Evolutionary conservation across 1,140 invertebrate genomes (phyloP), one percentile per base, ranked within the genome.

Genomic region (Paralvinella palmiformis): DNA sequence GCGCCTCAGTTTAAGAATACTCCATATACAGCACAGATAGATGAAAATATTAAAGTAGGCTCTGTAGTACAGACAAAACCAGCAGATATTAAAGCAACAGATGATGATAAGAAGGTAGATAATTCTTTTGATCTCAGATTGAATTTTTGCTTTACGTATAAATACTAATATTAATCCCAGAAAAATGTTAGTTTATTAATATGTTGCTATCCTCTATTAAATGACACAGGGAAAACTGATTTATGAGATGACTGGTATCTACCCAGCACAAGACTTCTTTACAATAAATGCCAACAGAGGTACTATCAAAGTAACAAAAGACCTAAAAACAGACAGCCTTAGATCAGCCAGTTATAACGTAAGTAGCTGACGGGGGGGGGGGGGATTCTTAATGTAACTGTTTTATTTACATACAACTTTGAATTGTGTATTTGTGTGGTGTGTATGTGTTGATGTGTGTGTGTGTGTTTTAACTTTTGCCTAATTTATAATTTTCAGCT

Each of bases 261-360:
- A 31, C 22, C 64, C 64, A 13, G 59, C 57, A 3, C 57, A 29
- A 22, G 64, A 65, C 22, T 65, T 65, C 31, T 65, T 65, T 36
- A 22, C 13, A 6, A 62, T 65, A 15, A 27, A 62, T 59, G 17
- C 36, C 20, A 48, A 37, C 13, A 65, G 24, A 37, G 58, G 37
- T 20, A 27, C 36, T 15, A 44, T 65, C 22, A 65, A 15, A 17
- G 64, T 65, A 7, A 62, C 29, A 7, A 50, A 62, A n/a, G 57
- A 45, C 22, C 59, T 65, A 17, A 61, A 52, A n/a, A 20, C 31
- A 1, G 64, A 65, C 53, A 63, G 50, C 24, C 50, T 63, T 15
- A 62, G 45, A 36, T 29, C 58, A 33, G 22, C 7, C 10, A 29
- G 32, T 17, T 59, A 59, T 44, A 64, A 22, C 3, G 63, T 60